Evolutionary conservation across 2,113 vertebrate genomes (phyloP).

Genomic region (Oryzias javanicus): DNA sequence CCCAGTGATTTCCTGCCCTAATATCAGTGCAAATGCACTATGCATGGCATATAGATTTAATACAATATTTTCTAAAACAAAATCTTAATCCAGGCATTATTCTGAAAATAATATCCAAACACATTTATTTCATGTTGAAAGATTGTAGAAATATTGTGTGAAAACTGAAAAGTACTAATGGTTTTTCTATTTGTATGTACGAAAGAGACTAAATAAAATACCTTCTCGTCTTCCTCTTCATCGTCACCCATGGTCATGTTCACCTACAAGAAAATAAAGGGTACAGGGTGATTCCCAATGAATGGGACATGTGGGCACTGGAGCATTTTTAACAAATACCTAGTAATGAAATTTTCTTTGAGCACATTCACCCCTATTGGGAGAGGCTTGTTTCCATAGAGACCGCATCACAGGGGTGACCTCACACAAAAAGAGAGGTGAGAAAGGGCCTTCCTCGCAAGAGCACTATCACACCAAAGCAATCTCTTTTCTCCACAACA

Average conservation of each 20-base stretch:
- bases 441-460: slow-evolving; percentile 75
- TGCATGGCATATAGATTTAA: slow-evolving; percentile 1
- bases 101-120: background rate
- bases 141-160: background rate
- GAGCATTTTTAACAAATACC: slow-evolving; percentile 82
- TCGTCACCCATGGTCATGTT: slow-evolving; percentile 86
- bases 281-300: slow-evolving; percentile 67
- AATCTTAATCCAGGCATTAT: too few species aligned
- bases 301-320: slow-evolving; percentile 72
- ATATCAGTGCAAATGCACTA: too few species aligned
- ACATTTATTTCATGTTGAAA: background rate
- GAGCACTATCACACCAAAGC: slow-evolving; percentile 77
- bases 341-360: slow-evolving; percentile 82
- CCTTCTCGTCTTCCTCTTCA: slow-evolving; percentile 94
- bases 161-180: slow-evolving; percentile 5
- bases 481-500: slow-evolving; percentile 79
- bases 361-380: slow-evolving; percentile 80
- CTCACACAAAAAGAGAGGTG: slow-evolving; percentile 81
- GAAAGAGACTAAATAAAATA: slow-evolving; percentile 71
- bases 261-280: slow-evolving; percentile 83
- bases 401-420: slow-evolving; percentile 80
- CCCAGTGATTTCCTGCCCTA: too few species aligned
- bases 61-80: slow-evolving; percentile 11
- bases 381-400: slow-evolving; percentile 81
- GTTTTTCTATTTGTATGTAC: slow-evolving; percentile 46